Base-by-base conservation (phyloP, 1,140 invertebrate genomes). In the Drosophila parabipectinata region DNA sequence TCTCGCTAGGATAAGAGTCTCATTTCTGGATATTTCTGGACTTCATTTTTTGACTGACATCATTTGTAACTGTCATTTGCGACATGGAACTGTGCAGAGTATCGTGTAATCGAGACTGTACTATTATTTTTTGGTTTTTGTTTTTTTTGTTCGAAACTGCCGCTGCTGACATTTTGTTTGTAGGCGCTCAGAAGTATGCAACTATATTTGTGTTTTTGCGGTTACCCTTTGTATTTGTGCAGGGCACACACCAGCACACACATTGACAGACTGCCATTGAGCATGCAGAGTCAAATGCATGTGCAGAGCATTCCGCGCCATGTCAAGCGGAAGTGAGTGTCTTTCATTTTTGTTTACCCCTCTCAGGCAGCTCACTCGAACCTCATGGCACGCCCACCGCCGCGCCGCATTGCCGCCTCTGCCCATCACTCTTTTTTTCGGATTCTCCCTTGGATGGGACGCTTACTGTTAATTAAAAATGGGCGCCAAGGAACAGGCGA, bases 381-480 rank as follows among this genome's bases (percentile, higher is more conserved):
- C 7, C 10, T 7, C 26, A 15, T 21, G 15, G 8, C 55, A 30
- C 55, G 24, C 12, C 55, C 26, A 3, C 24, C 28, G 14, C 6
- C 2, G 6, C 28, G 9, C 28, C 44, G 5, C 41, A 41, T 14
- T 7, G 14, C 6, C 32, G n/a, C 37, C 37, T 50, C 21, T n/a
- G 12, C 7, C 32, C 39, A 24, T 30, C 15, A 60, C 52, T 41
- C 18, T 18, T 18, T 67, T 64, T 50, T 76, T 71, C 59, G 54
- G 34, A 50, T 62, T 59, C 57, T 56, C 30, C 32, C 75, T 71
- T 77, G 62, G 59, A 48, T 79, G 77, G 72, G 73, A 71, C 79
- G 83, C 83, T 88, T 88, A 88, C 75, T 88, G 83, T 88, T 88
- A 88, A 88, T 88, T 88, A 88, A 88, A 88, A 88, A 88, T 83